phyloP scores from a whole-genome alignment of 23 tunicate genomes.

The Trididemnum nubilum region DNA sequence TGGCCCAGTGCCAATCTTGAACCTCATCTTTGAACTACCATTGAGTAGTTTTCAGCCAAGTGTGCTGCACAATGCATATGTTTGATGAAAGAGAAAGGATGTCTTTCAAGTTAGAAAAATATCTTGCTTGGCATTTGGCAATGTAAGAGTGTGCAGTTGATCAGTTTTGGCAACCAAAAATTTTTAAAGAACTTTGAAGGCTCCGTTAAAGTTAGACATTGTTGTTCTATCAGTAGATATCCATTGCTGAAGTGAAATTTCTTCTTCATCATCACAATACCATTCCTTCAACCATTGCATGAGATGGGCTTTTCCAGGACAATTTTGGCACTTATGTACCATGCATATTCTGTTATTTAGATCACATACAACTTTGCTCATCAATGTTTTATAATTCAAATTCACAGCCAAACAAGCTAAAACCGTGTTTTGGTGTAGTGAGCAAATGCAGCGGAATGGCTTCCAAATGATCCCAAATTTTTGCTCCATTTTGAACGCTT shows the following conservation, averaged over 20 bases:
- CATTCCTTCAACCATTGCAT: background rate
- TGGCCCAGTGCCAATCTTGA: background rate
- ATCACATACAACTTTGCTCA: background rate
- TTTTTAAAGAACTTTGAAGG: background rate
- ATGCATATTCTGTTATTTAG: background rate
- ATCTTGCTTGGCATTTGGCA: constrained; percentile 6
- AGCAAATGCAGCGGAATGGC: background rate
- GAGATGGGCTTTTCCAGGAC: background rate
- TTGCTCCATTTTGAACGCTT: background rate
- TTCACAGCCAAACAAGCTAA: background rate
- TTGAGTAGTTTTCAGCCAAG: background rate
- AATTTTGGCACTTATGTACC: background rate
- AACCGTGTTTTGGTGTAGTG: background rate
- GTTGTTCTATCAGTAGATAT: background rate
- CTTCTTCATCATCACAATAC: background rate
- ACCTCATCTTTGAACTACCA: constrained; percentile 5
- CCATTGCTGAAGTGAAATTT: background rate
- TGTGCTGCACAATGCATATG: background rate
- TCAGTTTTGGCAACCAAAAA: background rate
- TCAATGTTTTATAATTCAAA: background rate
- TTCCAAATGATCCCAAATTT: background rate
- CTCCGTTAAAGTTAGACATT: background rate
- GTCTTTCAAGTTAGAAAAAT: no score
- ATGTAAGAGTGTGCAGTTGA: background rate
- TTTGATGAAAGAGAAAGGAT: no score